Evolutionary conservation across 2,888 invertebrate species (phyloP).

Genomic region (Lepidocyrtinus sp.): DNA sequence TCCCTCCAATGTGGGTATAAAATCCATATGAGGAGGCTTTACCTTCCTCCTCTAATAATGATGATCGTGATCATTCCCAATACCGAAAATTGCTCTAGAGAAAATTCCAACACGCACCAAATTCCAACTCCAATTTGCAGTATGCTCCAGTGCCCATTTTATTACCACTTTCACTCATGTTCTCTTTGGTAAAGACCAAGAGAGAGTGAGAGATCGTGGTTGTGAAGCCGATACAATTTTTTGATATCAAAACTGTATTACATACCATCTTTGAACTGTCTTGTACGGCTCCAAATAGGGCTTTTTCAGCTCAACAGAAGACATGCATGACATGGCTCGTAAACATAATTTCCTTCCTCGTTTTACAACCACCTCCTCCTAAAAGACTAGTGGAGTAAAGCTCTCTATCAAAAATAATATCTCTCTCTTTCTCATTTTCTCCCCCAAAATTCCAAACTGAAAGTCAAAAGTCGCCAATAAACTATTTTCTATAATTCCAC

Average conservation of each 20-base stretch:
- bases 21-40: not conserved
- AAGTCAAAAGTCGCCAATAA: conserved; percentile 45
- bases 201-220: not conserved
- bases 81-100: not conserved
- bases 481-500: conserved; percentile 22
- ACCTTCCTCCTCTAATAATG: not conserved
- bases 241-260: not conserved
- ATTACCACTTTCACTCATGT: conserved; percentile 61
- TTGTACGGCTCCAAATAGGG: not conserved
- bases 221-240: not conserved
- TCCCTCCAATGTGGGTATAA: conserved; percentile 37
- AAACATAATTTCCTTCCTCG: conserved; percentile 49
- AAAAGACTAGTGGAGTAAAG: conserved; percentile 24
- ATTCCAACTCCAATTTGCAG: conserved; percentile 67
- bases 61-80: not conserved
- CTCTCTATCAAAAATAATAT: conserved; percentile 57
- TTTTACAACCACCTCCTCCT: conserved; percentile 17
- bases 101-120: not conserved
- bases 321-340: conserved; percentile 46
- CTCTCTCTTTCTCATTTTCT: conserved; percentile 35
- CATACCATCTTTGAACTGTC: not conserved
- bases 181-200: conserved; percentile 4
- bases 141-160: conserved; percentile 67
- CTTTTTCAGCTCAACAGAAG: not conserved
- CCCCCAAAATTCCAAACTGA: conserved; percentile 37